phyloP scores from a whole-genome alignment of 35 echinoderm and acorn worm species.

The Ophiothrix spiculata region DNA sequence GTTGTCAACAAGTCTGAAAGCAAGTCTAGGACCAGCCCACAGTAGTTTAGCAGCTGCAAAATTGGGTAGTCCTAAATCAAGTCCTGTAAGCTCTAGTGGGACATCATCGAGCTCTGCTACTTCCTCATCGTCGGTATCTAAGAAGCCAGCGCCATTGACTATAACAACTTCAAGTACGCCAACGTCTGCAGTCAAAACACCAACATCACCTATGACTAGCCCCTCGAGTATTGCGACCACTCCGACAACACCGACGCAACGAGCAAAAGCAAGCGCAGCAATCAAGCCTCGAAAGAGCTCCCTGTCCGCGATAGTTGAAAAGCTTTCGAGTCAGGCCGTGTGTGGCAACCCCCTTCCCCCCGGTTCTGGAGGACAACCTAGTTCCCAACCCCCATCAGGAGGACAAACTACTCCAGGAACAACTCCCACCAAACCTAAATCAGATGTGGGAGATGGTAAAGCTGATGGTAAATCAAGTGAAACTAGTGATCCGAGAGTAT shows the following conservation, averaged over 20 bases:
- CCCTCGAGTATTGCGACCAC: slow-evolving; percentile 1
- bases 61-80: slow-evolving; percentile 17
- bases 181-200: slow-evolving; percentile 25
- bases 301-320: slow-evolving; percentile 26
- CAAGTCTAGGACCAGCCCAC: slow-evolving; percentile 5
- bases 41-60: slow-evolving; percentile 33
- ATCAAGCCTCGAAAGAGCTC: slow-evolving; percentile 17
- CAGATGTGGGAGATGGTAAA: neutral
- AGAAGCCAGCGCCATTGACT: neutral
- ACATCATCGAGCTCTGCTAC: slow-evolving; percentile 25
- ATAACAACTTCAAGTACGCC: slow-evolving; percentile 26
- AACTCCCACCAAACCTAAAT: neutral
- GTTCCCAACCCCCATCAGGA: neutral
- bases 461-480: neutral
- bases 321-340: neutral
- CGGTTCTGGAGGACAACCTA: neutral
- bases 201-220: slow-evolving; percentile 20
- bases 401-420: too few species aligned
- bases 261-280: neutral
- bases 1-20: neutral
- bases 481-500: neutral
- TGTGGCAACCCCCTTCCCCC: neutral
- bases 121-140: slow-evolving; percentile 8
- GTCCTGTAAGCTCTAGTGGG: slow-evolving; percentile 4
- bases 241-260: slow-evolving; percentile 16